Evolutionary conservation across 2,113 vertebrate genomes (phyloP).

Genomic region (Motacilla tschutschensis): DNA sequence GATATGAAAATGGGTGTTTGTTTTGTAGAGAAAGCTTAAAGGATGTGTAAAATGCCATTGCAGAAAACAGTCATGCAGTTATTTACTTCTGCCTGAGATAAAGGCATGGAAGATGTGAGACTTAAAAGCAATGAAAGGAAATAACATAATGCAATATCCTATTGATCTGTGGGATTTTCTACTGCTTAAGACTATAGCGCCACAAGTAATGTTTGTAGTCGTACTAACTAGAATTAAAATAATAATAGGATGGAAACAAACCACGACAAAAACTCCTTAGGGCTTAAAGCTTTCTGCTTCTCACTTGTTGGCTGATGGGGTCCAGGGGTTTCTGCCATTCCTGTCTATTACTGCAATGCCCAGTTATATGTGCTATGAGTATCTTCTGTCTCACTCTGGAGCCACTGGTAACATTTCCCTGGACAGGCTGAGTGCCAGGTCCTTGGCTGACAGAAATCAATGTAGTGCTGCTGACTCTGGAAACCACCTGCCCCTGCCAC

Average conservation of each 20-base stretch:
- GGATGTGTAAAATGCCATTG: neutral
- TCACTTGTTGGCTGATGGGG: neutral
- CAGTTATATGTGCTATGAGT: neutral
- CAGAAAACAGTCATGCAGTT: neutral
- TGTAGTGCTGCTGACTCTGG: neutral
- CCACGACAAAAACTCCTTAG: neutral
- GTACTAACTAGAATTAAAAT: neutral
- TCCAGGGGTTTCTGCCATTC: neutral
- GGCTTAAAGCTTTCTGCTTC: neutral
- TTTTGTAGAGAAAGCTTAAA: neutral
- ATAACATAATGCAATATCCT: neutral
- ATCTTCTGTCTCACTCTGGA: neutral
- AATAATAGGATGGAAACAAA: neutral
- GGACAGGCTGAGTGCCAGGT: neutral
- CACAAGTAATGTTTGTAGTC: neutral
- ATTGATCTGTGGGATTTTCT: constrained; percentile 21
- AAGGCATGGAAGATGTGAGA: neutral
- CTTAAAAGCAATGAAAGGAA: neutral
- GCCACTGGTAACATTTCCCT: neutral
- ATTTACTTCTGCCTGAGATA: neutral
- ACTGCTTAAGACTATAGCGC: neutral
- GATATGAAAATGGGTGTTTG: neutral
- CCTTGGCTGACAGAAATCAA: neutral
- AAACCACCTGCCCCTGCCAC: neutral
- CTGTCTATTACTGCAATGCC: neutral